Percentiles rank a stretch among this genome's conserved stretches.
Conservation (phyloP, 1,140 invertebrate species). For the Zaprionus ornatus region DNA sequence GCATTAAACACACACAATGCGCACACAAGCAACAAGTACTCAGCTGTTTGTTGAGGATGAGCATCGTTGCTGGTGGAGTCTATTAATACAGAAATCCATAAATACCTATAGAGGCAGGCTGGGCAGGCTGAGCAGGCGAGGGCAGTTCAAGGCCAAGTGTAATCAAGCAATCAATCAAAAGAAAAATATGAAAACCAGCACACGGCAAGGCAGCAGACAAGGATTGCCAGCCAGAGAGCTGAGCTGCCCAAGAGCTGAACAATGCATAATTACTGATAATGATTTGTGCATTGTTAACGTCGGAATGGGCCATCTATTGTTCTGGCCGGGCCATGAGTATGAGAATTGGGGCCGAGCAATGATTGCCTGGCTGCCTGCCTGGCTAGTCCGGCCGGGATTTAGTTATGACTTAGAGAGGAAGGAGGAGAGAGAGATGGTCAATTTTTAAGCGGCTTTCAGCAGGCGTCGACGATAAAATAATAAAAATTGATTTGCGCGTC, state of each 20-base stretch:
- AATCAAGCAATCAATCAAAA: constrained; percentile 75
- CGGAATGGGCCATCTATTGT: constrained; percentile 57
- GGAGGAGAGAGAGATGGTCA: neutral
- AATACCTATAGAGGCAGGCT: neutral
- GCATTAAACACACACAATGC: constrained; percentile 3
- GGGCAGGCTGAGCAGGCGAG: neutral
- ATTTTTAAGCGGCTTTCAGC: constrained; percentile 25
- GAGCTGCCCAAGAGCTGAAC: constrained; percentile 28
- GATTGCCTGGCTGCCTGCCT: constrained; percentile 38
- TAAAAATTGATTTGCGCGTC: constrained; percentile 76
- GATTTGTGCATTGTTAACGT: constrained; percentile 72
- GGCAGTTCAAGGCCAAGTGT: constrained; percentile 68
- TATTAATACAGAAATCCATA: constrained; percentile 39
- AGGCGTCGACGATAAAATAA: constrained; percentile 70
- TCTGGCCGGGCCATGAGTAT: constrained; percentile 25
- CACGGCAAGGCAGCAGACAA: constrained; percentile 28
- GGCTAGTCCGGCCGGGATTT: constrained; percentile 35
- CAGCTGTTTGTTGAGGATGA: neutral
- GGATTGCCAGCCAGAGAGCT: constrained; percentile 14
- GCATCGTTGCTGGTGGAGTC: neutral
- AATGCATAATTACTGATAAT: constrained; percentile 81
- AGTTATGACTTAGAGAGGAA: constrained; percentile 57
- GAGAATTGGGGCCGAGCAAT: constrained; percentile 32
- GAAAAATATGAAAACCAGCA: constrained; percentile 8
- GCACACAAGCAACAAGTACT: constrained; percentile 3